Evolutionary conservation across 37 sponge, comb jelly and placozoan genomes (phyloP).

Genomic region (Halichondria panicea): DNA sequence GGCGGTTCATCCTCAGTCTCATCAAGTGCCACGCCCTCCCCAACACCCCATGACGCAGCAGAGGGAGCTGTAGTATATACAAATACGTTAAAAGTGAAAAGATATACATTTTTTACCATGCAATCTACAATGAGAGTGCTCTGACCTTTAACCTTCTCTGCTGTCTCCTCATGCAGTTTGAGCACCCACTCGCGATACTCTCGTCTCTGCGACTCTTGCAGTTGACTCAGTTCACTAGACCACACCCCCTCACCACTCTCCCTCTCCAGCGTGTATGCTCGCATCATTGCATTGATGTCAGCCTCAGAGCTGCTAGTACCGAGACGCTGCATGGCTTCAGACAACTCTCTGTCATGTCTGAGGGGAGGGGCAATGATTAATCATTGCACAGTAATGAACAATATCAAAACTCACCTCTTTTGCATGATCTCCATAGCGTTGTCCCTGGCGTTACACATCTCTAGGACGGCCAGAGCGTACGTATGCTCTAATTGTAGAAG

Average conservation of each 20-base stretch:
- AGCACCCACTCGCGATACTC: constrained; percentile 81
- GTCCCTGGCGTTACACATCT: constrained; percentile 39
- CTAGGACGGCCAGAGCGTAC: constrained; percentile 67
- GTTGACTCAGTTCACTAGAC: constrained; percentile 46
- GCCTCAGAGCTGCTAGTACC: constrained; percentile 32
- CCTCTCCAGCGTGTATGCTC: constrained; percentile 57
- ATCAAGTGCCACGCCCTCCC: not conserved
- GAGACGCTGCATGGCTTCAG: constrained; percentile 12
- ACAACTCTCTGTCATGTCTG: constrained; percentile 55
- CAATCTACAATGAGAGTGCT: not conserved
- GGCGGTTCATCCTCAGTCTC: not conserved
- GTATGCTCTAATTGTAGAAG: constrained; percentile 91
- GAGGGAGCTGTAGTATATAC: too few relatives aligned
- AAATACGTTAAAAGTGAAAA: too few relatives aligned
- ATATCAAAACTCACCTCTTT: constrained; percentile 55
- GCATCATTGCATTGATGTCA: constrained; percentile 49
- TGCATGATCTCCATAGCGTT: constrained; percentile 44
- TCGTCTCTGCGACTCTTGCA: constrained; percentile 62
- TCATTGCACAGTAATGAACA: too few relatives aligned
- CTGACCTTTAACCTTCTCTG: not conserved
- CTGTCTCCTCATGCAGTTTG: constrained; percentile 53
- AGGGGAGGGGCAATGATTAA: not conserved
- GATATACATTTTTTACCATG: too few relatives aligned
- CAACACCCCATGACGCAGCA: too few relatives aligned
- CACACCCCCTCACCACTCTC: constrained; percentile 53